Evolutionary conservation across 2,797 vertebrate species (phyloP).

Genomic region (Pantherophis vulpinus): DNA sequence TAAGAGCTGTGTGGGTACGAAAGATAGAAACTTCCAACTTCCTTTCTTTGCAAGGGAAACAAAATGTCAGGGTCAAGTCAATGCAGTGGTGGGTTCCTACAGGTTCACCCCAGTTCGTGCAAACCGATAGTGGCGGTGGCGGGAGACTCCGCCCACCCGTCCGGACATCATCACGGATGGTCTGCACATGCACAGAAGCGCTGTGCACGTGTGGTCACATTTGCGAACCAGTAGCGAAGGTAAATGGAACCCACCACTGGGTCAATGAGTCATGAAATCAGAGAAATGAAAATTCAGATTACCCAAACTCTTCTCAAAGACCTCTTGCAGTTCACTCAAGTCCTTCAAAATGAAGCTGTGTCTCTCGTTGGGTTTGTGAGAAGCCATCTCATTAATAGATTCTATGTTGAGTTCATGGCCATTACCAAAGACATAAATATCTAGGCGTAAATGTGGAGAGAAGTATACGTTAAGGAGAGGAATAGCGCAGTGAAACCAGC

Average conservation of each 20-base stretch:
- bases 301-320: conserved; percentile 84
- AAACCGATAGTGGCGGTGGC: too few relatives aligned
- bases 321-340: conserved; percentile 61
- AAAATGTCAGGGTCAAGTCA: neutral
- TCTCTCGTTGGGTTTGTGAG: conserved; percentile 73
- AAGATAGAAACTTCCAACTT: neutral
- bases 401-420: conserved; percentile 66
- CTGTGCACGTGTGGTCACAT: too few relatives aligned
- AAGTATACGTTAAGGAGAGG: neutral
- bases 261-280: neutral
- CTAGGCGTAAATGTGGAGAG: conserved; percentile 53
- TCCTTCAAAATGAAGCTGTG: conserved; percentile 76
- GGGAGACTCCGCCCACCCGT: too few relatives aligned
- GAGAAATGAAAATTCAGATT: conserved; percentile 31
- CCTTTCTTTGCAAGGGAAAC: neutral
- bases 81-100: too few relatives aligned
- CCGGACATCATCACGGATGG: too few relatives aligned
- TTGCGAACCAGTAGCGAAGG: too few relatives aligned
- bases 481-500: neutral
- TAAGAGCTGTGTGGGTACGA: neutral
- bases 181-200: too few relatives aligned
- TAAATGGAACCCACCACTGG: too few relatives aligned
- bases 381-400: conserved; percentile 74
- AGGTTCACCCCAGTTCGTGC: too few relatives aligned
- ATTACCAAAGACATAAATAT: conserved; percentile 85